Evolutionary conservation across 30 jellyfish, hydroid and myxozoan genomes (phyloP).

Genomic region (Aurelia coerulea): DNA sequence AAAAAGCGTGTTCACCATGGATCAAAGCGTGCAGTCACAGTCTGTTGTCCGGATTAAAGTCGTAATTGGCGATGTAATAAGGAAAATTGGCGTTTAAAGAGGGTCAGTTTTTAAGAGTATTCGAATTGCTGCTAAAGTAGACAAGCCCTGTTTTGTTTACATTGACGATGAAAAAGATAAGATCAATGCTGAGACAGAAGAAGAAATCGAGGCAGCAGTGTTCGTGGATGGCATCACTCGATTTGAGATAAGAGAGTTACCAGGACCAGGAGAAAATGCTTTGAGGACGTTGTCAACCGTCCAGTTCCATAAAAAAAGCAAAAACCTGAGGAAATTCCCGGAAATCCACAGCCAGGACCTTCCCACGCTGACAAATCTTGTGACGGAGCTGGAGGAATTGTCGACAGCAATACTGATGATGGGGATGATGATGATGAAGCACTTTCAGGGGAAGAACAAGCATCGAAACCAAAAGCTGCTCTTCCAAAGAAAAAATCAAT

Average conservation of each 20-base stretch:
- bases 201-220: slow-evolving; percentile 24
- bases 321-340: no score
- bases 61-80: slow-evolving; percentile 2
- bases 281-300: no score
- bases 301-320: no score
- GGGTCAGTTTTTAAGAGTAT: neutral
- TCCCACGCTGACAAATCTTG: no score
- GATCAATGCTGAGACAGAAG: slow-evolving; percentile 8
- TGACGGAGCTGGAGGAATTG: no score
- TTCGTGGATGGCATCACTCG: slow-evolving; percentile 4
- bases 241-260: slow-evolving; percentile 2
- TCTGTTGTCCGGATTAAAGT: slow-evolving; percentile 3
- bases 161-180: slow-evolving; percentile 15
- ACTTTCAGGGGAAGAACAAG: neutral
- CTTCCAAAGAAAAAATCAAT: slow-evolving; percentile 1
- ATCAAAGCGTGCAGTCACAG: neutral
- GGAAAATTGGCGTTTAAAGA: slow-evolving; percentile 12
- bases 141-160: neutral
- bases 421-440: neutral
- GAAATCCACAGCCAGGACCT: no score
- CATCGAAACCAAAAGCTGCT: slow-evolving; percentile 6
- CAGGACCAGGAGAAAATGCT: neutral
- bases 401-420: no score
- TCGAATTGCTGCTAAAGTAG: neutral
- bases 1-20: neutral